These are phyloP conservation scores for Odontophorus gujanensis DNA, from an alignment of 2,113 vertebrate species.

Conservation along the genomic window DNA sequence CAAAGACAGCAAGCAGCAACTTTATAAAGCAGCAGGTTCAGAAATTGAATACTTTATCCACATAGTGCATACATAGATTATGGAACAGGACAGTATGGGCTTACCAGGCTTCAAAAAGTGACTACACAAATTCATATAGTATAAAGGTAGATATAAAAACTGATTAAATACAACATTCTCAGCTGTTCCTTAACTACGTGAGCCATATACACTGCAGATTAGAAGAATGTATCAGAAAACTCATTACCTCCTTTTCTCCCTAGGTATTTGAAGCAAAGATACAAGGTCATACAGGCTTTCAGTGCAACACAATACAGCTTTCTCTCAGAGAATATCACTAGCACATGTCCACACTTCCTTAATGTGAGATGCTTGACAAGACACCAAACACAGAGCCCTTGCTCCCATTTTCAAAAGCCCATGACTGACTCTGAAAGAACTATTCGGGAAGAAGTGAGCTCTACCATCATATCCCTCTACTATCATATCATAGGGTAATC, in stretches of 20 bases:
- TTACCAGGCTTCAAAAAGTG: background rate
- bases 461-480: background rate
- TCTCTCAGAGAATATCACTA: background rate
- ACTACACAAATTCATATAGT: background rate
- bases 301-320: background rate
- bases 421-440: background rate
- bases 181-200: background rate
- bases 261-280: background rate
- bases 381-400: background rate
- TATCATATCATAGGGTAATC: background rate
- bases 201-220: background rate
- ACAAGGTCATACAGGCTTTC: background rate
- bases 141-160: background rate
- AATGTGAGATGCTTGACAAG: background rate
- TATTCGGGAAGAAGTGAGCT: background rate
- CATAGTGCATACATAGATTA: background rate
- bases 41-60: background rate
- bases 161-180: background rate
- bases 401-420: background rate
- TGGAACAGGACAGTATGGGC: background rate
- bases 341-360: background rate
- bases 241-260: background rate
- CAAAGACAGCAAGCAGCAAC: background rate
- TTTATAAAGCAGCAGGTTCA: background rate
- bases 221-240: background rate